Evolutionary conservation across 1,140 invertebrate species (phyloP), one percentile per base, ranked within the genome.

Genomic region (Sesamia nonagrioides): DNA sequence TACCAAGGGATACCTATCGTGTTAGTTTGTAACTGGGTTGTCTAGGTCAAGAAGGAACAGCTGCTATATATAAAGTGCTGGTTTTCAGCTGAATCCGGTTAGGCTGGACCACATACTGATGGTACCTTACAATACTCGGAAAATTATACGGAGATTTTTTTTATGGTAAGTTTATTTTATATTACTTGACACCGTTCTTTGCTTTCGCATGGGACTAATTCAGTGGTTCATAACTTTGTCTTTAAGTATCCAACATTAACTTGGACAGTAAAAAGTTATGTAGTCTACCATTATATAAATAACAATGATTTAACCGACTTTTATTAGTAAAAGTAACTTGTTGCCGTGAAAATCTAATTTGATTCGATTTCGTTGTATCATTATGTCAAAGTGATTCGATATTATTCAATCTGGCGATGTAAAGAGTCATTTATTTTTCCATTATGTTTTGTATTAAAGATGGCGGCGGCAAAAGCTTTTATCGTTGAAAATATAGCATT

Each of bases 371-470:
- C 21, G 42, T 68, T 33, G 63, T 68, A 48, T 48, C 42, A 68
- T 68, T 68, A 68, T 50, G 42, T 48, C 63, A 21, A 48, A 21
- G 63, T n/a, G 13, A 42, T 68, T 68, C 11, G 63, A 27, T 68
- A 18, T 68, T 68, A 48, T 17, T 42, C 60, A 63, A 63, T 68
- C 63, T 33, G 40, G 50, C 42, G 42, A 50, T 50, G 33, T 68
- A 68, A 63, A 68, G 63, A 68, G 42, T 68, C 63, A 68, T 68
- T 68, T 68, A 68, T 68, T 68, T 68, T 68, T 68, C 63, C 42
- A 68, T 68, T 68, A 68, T 68, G 42, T 68, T 68, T 68, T 45
- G 63, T 68, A 68, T 68, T 68, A 68, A 68, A 68, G 18, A 17
- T 33, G 63, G 40, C 27, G 63, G 63, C 42, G 63, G 18, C 63